phyloP scores from a whole-genome alignment of 2,888 invertebrate genomes.

The Ctenicera cuprea region DNA sequence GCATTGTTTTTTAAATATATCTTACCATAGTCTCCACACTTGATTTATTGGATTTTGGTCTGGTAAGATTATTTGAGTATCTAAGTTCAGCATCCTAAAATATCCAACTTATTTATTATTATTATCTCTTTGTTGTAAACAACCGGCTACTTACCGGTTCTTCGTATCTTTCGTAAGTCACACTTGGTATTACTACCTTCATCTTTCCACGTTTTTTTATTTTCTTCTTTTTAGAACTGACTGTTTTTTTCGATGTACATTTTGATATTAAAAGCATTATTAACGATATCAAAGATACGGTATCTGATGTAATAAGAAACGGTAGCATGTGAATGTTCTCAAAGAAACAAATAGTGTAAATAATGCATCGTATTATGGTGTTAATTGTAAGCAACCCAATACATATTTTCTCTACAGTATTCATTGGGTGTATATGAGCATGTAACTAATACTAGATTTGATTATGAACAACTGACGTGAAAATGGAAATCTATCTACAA shows the following conservation, averaged over 20 bases:
- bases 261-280: not conserved
- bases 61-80: too few relatives aligned
- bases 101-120: too few relatives aligned
- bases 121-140: not conserved
- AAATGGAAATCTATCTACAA: too few relatives aligned
- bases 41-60: too few relatives aligned
- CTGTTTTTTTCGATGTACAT: not conserved
- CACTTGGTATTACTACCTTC: not conserved
- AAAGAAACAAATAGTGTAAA: not conserved
- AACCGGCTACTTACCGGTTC: not conserved
- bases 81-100: too few relatives aligned
- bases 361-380: not conserved
- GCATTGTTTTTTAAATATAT: too few relatives aligned
- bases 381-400: not conserved
- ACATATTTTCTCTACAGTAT: slow-evolving; percentile 3
- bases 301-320: not conserved
- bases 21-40: too few relatives aligned
- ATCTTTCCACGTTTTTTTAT: not conserved
- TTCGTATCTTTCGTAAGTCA: slow-evolving; percentile 7
- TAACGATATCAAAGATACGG: not conserved
- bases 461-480: too few relatives aligned
- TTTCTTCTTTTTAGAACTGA: not conserved
- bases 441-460: too few relatives aligned
- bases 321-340: not conserved
- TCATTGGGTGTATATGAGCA: not conserved